Conservation (phyloP, 2,797 vertebrate genomes). For the Sebastes glaucus region DNA sequence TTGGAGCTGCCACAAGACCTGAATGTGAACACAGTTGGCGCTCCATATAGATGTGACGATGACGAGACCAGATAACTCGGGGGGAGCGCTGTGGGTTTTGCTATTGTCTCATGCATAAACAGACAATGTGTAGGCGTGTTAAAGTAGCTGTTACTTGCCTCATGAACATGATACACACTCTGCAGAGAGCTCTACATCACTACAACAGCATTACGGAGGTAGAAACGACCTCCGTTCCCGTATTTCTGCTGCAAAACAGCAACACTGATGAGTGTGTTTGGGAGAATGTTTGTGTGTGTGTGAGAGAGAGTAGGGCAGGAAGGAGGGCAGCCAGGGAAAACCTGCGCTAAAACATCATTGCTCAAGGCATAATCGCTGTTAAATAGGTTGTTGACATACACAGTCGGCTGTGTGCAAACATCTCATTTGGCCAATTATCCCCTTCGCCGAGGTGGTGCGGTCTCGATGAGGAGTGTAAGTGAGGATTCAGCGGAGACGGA, state of each 20-base stretch:
- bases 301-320: not conserved
- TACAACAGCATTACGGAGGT: not conserved
- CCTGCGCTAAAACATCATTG: conserved; percentile 47
- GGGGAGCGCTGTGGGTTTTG: not conserved
- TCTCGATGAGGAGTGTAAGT: conserved; percentile 42
- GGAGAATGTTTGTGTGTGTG: not conserved
- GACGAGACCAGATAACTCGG: not conserved
- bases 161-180: conserved; percentile 41
- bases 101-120: conserved; percentile 54
- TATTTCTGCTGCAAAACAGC: not conserved
- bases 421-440: conserved; percentile 70
- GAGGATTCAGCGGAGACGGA: conserved; percentile 37
- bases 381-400: conserved; percentile 73
- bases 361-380: conserved; percentile 61
- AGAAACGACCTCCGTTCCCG: not conserved
- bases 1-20: not conserved
- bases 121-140: conserved; percentile 56
- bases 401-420: conserved; percentile 62
- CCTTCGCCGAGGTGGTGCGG: conserved; percentile 40
- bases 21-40: not conserved
- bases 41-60: not conserved
- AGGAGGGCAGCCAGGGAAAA: conserved; percentile 29
- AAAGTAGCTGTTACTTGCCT: conserved; percentile 49
- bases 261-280: conserved; percentile 2
- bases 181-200: conserved; percentile 24